These are phyloP conservation scores for Tipula vernalis DNA, from an alignment of 2,888 invertebrate species.

Conservation along the genomic window DNA sequence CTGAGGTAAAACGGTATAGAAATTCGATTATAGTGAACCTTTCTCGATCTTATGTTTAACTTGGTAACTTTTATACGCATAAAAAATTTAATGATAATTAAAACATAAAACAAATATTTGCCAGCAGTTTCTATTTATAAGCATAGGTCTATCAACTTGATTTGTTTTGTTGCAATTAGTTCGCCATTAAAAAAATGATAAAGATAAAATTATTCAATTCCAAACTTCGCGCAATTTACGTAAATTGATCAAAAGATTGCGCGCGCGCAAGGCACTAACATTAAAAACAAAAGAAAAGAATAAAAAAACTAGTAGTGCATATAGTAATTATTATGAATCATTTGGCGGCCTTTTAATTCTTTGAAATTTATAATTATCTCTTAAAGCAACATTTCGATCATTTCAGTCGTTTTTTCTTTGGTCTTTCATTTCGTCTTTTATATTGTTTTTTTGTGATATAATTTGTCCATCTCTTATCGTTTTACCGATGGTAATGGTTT, in stretches of 20 bases:
- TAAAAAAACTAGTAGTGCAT: background rate
- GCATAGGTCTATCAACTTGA: too few species aligned
- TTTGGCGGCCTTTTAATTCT: background rate
- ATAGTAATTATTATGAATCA: background rate
- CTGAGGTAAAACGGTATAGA: too few species aligned
- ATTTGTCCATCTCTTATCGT: background rate
- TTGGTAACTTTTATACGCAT: too few species aligned
- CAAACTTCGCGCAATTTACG: background rate
- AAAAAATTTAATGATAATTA: background rate
- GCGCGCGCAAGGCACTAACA: background rate
- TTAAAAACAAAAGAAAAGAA: too few species aligned
- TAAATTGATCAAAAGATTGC: background rate
- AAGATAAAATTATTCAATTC: background rate
- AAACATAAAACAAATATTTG: background rate
- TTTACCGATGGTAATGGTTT: background rate
- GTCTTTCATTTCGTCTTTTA: background rate
- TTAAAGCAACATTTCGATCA: background rate
- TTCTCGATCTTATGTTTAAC: too few species aligned
- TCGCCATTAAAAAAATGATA: background rate
- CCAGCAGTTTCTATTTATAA: too few species aligned
- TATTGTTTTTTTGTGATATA: background rate
- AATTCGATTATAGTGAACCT: too few species aligned
- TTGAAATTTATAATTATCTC: background rate
- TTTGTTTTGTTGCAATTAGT: background rate
- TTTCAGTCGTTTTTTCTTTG: background rate